phyloP scores from a whole-genome alignment of 2,113 vertebrate species.

The Tenrec ecaudatus region DNA sequence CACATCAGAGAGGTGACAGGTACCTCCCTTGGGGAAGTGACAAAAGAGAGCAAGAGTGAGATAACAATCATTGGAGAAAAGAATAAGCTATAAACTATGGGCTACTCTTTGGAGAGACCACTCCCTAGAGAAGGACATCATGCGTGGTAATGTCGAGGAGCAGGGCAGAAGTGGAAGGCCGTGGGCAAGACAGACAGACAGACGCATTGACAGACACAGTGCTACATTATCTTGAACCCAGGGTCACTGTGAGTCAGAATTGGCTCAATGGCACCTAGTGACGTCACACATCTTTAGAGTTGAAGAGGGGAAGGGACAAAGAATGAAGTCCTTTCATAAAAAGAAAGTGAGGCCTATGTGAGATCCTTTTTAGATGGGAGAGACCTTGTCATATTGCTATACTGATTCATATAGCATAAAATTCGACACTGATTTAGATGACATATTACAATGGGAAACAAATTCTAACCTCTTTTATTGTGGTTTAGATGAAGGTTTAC shows the following conservation, averaged over 20 bases:
- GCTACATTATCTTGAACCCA: too few species aligned
- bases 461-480: neutral
- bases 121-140: too few species aligned
- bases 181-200: neutral
- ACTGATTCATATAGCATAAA: neutral
- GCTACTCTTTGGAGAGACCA: neutral
- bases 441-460: neutral
- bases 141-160: too few species aligned
- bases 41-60: neutral
- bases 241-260: too few species aligned
- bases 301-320: neutral
- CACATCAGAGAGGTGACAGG: neutral
- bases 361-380: too few species aligned
- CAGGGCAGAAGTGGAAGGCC: too few species aligned
- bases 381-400: too few species aligned
- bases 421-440: slow-evolving; percentile 1
- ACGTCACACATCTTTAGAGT: neutral
- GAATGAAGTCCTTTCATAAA: neutral
- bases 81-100: neutral
- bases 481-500: too few species aligned
- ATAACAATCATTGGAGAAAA: neutral
- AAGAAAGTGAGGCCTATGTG: neutral
- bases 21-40: too few species aligned
- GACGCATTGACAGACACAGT: too few species aligned
- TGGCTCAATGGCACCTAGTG: too few species aligned